These are phyloP conservation scores for Litocranius walleri DNA, from an alignment of 2,113 vertebrate species.

Conservation along the genomic window DNA sequence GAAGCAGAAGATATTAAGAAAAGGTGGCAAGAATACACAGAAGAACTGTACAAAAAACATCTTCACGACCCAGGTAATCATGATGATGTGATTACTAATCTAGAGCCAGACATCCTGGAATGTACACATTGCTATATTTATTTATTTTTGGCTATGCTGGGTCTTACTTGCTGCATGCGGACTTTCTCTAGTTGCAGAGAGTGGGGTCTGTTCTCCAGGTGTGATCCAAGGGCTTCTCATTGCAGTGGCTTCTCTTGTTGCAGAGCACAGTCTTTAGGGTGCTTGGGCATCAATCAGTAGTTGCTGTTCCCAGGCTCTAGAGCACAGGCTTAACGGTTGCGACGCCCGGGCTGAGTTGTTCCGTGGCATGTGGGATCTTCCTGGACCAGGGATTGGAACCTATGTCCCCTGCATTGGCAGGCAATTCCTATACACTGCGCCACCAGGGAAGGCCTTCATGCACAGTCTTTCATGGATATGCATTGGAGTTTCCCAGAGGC, in stretches of 20 bases:
- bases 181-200: not conserved
- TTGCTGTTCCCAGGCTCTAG: not conserved
- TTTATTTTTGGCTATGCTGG: not conserved
- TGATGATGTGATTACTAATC: no score
- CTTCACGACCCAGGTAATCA: no score
- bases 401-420: not conserved
- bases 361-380: not conserved
- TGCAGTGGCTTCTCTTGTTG: not conserved
- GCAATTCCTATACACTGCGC: not conserved
- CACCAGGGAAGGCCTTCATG: not conserved
- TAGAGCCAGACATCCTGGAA: not conserved
- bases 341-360: not conserved
- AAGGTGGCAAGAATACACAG: no score
- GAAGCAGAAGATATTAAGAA: no score
- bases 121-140: not conserved
- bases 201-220: not conserved
- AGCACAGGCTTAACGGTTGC: not conserved
- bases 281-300: not conserved
- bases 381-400: not conserved
- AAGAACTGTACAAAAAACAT: no score
- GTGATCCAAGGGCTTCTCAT: not conserved
- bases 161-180: rapidly evolving
- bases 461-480: not conserved
- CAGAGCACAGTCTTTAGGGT: not conserved
- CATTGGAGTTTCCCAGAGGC: not conserved